These are phyloP conservation scores for Catharus bicknelli DNA, from an alignment of 2,113 vertebrate species.

Conservation along the genomic window DNA sequence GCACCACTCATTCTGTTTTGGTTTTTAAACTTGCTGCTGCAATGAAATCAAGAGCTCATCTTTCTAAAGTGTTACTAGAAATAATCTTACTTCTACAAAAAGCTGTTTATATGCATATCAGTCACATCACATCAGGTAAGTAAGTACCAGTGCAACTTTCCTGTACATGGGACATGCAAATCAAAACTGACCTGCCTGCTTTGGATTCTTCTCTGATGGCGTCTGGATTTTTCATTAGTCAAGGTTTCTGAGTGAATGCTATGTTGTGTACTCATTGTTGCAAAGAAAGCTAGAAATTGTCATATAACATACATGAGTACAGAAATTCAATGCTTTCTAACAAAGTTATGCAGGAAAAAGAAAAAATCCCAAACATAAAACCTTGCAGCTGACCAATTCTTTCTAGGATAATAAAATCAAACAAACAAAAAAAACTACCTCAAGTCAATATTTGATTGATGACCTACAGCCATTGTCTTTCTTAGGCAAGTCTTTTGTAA, in stretches of 20 bases:
- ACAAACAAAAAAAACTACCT: neutral
- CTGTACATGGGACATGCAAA: neutral
- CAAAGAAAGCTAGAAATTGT: neutral
- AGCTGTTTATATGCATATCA: neutral
- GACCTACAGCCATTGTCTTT: neutral
- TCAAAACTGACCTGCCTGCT: neutral
- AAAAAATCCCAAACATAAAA: neutral
- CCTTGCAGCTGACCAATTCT: too few relatives aligned
- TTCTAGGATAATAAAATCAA: neutral
- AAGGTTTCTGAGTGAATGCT: neutral
- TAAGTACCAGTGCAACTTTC: neutral
- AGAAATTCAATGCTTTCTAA: neutral
- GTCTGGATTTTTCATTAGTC: neutral
- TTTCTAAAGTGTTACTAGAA: neutral
- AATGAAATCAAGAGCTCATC: neutral
- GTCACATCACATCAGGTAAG: neutral
- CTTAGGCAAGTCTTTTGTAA: neutral
- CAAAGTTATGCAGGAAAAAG: neutral
- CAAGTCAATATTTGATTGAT: neutral
- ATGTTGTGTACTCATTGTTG: neutral
- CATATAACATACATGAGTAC: neutral
- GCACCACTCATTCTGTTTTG: neutral
- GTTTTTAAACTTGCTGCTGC: neutral
- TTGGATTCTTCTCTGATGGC: neutral
- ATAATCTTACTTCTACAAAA: neutral